Conservation (phyloP, 2,888 invertebrate species). For the Thysanoteuthis rhombus region DNA sequence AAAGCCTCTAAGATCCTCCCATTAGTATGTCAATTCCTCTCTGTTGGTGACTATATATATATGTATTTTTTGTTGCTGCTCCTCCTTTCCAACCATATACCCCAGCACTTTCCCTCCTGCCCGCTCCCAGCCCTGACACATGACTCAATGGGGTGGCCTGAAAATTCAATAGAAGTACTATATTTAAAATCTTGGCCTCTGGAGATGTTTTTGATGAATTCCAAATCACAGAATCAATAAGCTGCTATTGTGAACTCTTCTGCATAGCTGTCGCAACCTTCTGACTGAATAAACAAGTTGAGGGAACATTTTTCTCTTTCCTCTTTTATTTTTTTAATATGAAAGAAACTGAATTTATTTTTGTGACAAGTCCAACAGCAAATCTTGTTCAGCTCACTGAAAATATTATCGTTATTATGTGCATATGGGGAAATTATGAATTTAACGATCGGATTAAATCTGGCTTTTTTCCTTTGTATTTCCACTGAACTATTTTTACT, state of each 20-base stretch:
- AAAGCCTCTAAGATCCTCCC: background rate
- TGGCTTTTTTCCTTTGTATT: background rate
- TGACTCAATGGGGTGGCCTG: slow-evolving; percentile 12
- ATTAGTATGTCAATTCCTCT: background rate
- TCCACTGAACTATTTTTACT: slow-evolving; percentile 12
- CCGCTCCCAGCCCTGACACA: background rate
- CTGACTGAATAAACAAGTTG: slow-evolving; percentile 12
- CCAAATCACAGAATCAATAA: slow-evolving; percentile 12
- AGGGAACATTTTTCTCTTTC: background rate
- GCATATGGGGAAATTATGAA: background rate
- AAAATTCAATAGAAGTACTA: slow-evolving; percentile 12
- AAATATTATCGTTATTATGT: slow-evolving; percentile 12
- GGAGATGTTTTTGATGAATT: slow-evolving; percentile 12
- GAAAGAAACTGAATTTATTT: slow-evolving; percentile 12
- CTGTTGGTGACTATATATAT: background rate
- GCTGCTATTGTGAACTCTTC: slow-evolving; percentile 12
- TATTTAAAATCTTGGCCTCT: slow-evolving; percentile 12
- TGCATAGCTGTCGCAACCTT: slow-evolving; percentile 12
- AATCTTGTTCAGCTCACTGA: background rate
- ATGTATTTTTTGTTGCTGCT: background rate
- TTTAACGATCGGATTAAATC: slow-evolving; percentile 12
- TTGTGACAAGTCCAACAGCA: slow-evolving; percentile 12
- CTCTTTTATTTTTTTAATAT: background rate
- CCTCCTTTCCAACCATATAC: background rate
- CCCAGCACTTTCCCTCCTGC: background rate